Base-by-base conservation (phyloP, 2,888 invertebrate species). In the Lobophora halterata region DNA sequence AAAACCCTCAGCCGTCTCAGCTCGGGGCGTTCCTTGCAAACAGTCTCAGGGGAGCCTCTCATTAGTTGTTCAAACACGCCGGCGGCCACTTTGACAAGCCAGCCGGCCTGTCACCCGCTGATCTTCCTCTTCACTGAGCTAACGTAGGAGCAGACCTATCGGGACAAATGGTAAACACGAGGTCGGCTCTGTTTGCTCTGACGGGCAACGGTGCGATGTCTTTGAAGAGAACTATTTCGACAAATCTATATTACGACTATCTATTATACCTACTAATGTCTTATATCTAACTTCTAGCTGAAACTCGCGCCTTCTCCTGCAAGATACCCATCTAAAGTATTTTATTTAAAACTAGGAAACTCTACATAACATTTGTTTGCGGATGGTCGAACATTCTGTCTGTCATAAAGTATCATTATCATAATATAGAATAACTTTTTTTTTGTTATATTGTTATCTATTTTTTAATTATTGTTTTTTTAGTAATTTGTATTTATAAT, bases 1-100 rank as follows among this genome's bases (percentile, higher is more conserved):
- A 79, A 81, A 83, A 82, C 78, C 75, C 78, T n/a, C n/a, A n/a
- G n/a, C n/a, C n/a, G n/a, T n/a, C 47, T 42, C 37, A 49, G 62
- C 62, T 58, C 58, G 61, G 61, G 70, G 72, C 74, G 74, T 71
- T 74, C 73, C 66, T 83, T 85, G 86, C 82, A 85, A 64, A 53
- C 49, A 70, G 77, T 83, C 86, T 86, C 85, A 68, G 62, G 86
- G 85, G 85, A 78, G 58, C 76, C 81, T 75, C 85, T 86, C 86
- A 87, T 87, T 87, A 87, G 79, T 86, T 79, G 86, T 78, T 71
- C 86, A 87, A 86, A 87, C 79, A 86, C 61, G 73, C 81, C 76
- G 74, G 77, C 80, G 80, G 83, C 86, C 86, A 85, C 85, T 86
- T 86, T 83, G 82, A 78, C 79, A 79, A 71, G 69, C 61, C 61